Evolutionary conservation across 2,888 invertebrate species (phyloP).

Genomic region (Cephus spinipes): DNA sequence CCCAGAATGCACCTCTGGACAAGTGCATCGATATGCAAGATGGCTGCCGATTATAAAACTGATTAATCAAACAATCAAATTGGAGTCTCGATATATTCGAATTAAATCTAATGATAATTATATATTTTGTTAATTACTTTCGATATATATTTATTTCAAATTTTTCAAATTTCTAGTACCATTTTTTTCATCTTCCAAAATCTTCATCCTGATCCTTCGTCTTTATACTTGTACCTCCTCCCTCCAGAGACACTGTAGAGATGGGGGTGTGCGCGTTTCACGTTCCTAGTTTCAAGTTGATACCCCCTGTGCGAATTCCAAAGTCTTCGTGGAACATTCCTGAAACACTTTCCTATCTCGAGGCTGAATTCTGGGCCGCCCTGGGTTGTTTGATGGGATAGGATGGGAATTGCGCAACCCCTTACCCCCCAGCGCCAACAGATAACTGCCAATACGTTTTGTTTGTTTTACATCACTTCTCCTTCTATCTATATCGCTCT

Average conservation of each 20-base stretch:
- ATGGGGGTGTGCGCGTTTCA: background rate
- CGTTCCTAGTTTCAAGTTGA: slow-evolving; percentile 6
- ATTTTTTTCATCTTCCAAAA: no score
- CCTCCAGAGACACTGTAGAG: background rate
- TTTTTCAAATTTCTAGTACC: no score
- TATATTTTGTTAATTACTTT: no score
- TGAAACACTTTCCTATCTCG: slow-evolving; percentile 6
- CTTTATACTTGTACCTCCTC: no score
- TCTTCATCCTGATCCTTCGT: no score
- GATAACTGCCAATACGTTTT: slow-evolving; percentile 20
- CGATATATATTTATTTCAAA: no score
- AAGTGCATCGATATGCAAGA: no score
- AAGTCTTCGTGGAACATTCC: slow-evolving; percentile 4
- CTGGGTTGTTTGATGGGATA: slow-evolving; percentile 2
- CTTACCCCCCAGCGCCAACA: slow-evolving; percentile 8
- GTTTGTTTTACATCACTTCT: slow-evolving; percentile 17
- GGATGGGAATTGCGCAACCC: slow-evolving; percentile 3
- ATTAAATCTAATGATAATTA: no score
- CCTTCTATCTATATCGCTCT: slow-evolving; percentile 1
- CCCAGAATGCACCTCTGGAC: no score
- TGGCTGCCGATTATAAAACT: no score
- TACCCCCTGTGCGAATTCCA: background rate
- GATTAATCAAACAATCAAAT: no score
- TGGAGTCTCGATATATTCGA: no score
- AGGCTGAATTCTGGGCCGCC: background rate